Evolutionary conservation across 2,888 invertebrate genomes (phyloP).

Genomic region (Chrysopilus asiliformis): DNA sequence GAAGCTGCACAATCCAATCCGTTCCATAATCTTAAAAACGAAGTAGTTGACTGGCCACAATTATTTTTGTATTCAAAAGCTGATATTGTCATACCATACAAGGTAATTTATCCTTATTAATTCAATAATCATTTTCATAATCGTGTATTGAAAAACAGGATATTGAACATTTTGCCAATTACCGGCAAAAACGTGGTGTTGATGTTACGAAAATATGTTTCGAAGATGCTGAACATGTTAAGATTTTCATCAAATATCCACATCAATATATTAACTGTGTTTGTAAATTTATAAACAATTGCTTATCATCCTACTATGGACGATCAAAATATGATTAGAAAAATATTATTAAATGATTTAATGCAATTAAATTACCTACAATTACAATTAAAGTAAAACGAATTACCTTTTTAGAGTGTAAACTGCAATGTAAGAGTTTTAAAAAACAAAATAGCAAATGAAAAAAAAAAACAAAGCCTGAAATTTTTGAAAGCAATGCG

Average conservation of each 20-base stretch:
- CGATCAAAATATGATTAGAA: constrained; percentile 7
- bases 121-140: no score
- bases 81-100: constrained; percentile 50
- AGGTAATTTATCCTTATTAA: constrained; percentile 30
- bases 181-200: constrained; percentile 45
- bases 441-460: no score
- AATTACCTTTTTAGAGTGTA: no score
- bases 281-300: constrained; percentile 45
- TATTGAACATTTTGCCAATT: constrained; percentile 50
- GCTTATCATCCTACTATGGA: constrained; percentile 28
- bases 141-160: no score
- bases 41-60: constrained; percentile 50
- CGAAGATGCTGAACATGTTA: constrained; percentile 60
- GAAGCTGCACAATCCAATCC: constrained; percentile 42
- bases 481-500: no score
- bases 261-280: constrained; percentile 47
- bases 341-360: no score
- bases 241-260: constrained; percentile 51
- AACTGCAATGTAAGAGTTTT: no score
- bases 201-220: constrained; percentile 48
- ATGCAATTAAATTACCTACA: no score
- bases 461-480: no score
- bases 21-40: constrained; percentile 43
- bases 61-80: constrained; percentile 59
- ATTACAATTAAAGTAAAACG: no score